A percentile compares a stretch with the other conserved stretches of the same genome.
These are phyloP conservation scores for Marmota monax DNA, from an alignment of 2,113 vertebrate species.

Conservation along the genomic window DNA sequence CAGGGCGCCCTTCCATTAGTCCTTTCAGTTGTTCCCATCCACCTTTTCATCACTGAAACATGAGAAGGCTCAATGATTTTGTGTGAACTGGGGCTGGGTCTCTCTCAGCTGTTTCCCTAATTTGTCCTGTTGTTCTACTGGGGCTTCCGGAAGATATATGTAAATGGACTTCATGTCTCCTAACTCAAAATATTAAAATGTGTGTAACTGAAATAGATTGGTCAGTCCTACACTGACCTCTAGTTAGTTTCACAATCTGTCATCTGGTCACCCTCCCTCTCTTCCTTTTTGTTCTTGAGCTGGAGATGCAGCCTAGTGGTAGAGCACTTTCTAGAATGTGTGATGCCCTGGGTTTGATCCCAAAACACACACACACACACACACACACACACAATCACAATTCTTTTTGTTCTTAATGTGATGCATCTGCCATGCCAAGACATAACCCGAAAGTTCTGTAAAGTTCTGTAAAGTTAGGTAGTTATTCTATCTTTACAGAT, in stretches of 20 bases:
- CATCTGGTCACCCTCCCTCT: not conserved
- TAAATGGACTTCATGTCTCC: not conserved
- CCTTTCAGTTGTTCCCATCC: not conserved
- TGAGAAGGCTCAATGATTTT: not conserved
- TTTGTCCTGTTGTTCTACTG: not conserved
- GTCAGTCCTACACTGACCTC: not conserved
- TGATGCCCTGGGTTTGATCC: not conserved
- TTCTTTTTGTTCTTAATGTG: conserved; percentile 10
- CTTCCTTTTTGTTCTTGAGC: not conserved
- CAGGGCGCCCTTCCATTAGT: no score
- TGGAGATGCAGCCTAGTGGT: not conserved
- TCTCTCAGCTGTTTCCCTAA: not conserved
- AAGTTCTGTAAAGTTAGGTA: no score
- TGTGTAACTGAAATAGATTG: not conserved
- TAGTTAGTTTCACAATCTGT: not conserved
- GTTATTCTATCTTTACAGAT: not conserved
- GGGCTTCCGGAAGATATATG: not conserved
- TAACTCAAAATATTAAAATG: conserved; percentile 9
- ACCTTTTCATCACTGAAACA: not conserved
- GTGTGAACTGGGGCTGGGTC: not conserved
- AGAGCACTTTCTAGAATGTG: not conserved
- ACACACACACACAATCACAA: not conserved
- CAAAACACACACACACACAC: not conserved
- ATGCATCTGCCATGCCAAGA: not conserved
- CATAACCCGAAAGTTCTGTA: not conserved